Evolutionary conservation across 2,888 invertebrate genomes (phyloP).

Genomic region (Emmelina monodactyla): DNA sequence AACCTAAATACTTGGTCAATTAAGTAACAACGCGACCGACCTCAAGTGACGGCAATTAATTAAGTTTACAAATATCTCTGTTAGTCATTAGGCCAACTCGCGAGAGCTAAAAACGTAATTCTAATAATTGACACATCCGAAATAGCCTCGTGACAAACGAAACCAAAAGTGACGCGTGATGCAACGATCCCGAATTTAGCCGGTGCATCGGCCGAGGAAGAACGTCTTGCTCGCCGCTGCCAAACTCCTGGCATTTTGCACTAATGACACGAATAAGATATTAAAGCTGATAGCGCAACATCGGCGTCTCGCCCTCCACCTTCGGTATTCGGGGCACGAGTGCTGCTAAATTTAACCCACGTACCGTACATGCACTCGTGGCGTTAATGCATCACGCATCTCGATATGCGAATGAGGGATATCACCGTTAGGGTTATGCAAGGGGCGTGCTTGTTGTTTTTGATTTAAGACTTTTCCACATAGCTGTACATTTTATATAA

Average conservation of each 20-base stretch:
- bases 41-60: no score
- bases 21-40: no score
- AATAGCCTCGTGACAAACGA: slow-evolving; percentile 63
- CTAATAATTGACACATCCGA: slow-evolving; percentile 64
- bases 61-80: no score
- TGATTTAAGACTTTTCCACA: no score
- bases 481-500: no score
- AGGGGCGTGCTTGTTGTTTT: neutral
- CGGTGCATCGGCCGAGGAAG: slow-evolving; percentile 53
- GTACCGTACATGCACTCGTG: slow-evolving; percentile 1
- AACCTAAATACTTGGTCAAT: no score
- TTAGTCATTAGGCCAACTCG: slow-evolving; percentile 35
- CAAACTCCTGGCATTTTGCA: slow-evolving; percentile 63
- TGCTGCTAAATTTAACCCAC: slow-evolving; percentile 38
- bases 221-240: slow-evolving; percentile 32
- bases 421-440: slow-evolving; percentile 23
- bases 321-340: slow-evolving; percentile 42
- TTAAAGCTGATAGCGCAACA: slow-evolving; percentile 51
- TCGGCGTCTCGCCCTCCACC: slow-evolving; percentile 31
- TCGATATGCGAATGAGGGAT: no score
- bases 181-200: slow-evolving; percentile 62
- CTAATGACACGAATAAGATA: slow-evolving; percentile 66
- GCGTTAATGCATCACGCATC: neutral
- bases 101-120: slow-evolving; percentile 48
- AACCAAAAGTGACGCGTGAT: slow-evolving; percentile 63